These are phyloP conservation scores for Holocentrus rufus DNA, from an alignment of 2,797 vertebrate species.

Conservation along the genomic window DNA sequence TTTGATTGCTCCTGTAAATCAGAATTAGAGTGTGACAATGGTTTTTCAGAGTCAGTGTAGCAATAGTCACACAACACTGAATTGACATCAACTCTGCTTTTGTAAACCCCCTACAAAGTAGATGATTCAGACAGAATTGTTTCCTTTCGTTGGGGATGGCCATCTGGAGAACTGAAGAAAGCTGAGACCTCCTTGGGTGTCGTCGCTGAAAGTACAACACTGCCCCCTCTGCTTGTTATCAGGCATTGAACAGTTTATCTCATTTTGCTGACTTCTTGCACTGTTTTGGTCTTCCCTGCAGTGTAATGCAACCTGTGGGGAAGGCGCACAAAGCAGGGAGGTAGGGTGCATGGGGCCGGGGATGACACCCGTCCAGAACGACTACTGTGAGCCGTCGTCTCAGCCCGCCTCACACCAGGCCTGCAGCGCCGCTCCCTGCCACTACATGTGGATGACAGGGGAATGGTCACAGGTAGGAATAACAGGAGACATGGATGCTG, in stretches of 20 bases:
- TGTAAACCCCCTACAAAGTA: constrained; percentile 17
- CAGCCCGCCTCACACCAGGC: constrained; percentile 77
- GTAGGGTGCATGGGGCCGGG: constrained; percentile 82
- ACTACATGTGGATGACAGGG: constrained; percentile 84
- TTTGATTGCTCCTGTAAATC: constrained; percentile 42
- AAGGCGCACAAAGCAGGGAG: constrained; percentile 76
- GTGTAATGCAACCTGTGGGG: constrained; percentile 87
- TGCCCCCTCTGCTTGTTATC: constrained; percentile 62
- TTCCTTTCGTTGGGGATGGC: constrained; percentile 5
- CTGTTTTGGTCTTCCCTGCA: constrained; percentile 53
- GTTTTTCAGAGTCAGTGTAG: constrained; percentile 1
- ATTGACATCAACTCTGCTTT: constrained; percentile 5
- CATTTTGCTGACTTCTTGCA: background rate
- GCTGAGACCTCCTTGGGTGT: constrained; percentile 7
- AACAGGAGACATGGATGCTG: background rate
- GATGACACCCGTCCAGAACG: constrained; percentile 79
- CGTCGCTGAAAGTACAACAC: constrained; percentile 58
- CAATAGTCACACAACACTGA: constrained; percentile 14
- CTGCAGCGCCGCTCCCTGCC: constrained; percentile 82
- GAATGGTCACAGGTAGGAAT: constrained; percentile 88
- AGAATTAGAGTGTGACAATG: background rate
- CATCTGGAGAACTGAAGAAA: constrained; percentile 28
- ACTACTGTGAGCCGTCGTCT: constrained; percentile 80
- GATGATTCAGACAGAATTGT: background rate
- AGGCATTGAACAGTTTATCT: background rate